phyloP scores from a whole-genome alignment of 2,888 invertebrate genomes.

The Leucophora obtusa region DNA sequence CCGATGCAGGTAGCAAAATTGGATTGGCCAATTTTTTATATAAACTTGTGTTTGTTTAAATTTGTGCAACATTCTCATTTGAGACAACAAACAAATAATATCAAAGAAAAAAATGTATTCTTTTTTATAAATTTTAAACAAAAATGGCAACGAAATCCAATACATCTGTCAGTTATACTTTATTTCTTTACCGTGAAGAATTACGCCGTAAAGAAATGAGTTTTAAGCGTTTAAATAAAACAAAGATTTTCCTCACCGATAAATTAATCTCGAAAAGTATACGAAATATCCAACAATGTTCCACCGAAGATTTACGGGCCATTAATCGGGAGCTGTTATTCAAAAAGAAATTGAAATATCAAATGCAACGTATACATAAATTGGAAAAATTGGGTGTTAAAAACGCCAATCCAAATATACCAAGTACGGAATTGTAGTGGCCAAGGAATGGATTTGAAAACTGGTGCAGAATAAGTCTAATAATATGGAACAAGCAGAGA shows the following conservation, averaged over 20 bases:
- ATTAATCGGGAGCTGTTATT: constrained; percentile 70
- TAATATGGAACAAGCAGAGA: no score
- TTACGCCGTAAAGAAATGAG: constrained; percentile 67
- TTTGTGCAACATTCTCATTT: no score
- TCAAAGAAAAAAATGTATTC: no score
- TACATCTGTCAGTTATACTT: constrained; percentile 69
- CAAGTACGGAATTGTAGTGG: not conserved
- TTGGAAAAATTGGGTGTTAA: constrained; percentile 67
- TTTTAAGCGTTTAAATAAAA: constrained; percentile 68
- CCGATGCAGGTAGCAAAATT: no score
- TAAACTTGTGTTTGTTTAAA: no score
- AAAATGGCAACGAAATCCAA: no score
- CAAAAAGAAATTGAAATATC: constrained; percentile 67
- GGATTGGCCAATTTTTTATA: no score
- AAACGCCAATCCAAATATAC: constrained; percentile 69
- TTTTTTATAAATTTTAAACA: no score
- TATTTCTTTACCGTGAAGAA: constrained; percentile 69
- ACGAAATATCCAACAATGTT: constrained; percentile 67
- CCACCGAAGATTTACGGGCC: constrained; percentile 67
- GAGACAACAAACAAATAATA: no score
- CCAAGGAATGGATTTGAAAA: no score
- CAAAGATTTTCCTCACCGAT: constrained; percentile 70
- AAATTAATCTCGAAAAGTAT: constrained; percentile 68
- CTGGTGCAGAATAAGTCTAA: no score
- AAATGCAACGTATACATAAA: constrained; percentile 68